Conservation (phyloP, 2,888 invertebrate genomes). For the Hemicrepidius hirtus region DNA sequence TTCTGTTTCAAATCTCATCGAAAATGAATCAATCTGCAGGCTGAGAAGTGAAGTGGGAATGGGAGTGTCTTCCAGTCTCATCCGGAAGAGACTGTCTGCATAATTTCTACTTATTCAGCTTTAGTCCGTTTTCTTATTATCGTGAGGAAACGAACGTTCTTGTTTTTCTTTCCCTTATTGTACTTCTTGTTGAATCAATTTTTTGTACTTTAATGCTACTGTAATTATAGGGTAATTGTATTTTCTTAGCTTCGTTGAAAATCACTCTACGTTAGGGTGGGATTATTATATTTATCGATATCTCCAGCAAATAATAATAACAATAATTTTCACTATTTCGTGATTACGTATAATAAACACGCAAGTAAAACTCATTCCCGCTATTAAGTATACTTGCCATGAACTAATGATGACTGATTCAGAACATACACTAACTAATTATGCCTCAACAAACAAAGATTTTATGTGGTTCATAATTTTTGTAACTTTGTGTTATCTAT, state of each 20-base stretch:
- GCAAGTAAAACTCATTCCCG: constrained; percentile 17
- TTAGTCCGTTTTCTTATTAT: constrained; percentile 30
- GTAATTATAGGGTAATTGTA: constrained; percentile 19
- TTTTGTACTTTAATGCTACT: neutral
- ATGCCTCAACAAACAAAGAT: constrained; percentile 1
- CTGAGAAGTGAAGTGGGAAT: constrained; percentile 46
- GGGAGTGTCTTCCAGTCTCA: constrained; percentile 32
- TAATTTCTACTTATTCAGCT: constrained; percentile 31
- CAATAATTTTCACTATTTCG: constrained; percentile 33
- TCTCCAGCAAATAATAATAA: constrained; percentile 20
- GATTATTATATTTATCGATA: constrained; percentile 15
- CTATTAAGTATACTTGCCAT: constrained; percentile 20
- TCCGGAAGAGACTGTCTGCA: constrained; percentile 31
- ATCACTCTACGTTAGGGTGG: neutral
- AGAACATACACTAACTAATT: constrained; percentile 10
- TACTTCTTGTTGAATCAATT: constrained; percentile 36
- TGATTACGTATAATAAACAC: constrained; percentile 32
- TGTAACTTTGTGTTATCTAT: neutral
- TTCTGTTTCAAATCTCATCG: constrained; percentile 58
- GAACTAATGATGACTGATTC: constrained; percentile 9
- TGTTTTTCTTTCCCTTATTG: constrained; percentile 27
- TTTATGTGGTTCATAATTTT: neutral
- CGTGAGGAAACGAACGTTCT: neutral
- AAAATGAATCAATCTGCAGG: constrained; percentile 59
- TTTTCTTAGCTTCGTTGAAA: constrained; percentile 6